A percentile compares a stretch with the other conserved stretches of the same genome.
Evolutionary conservation across 2,888 invertebrate species (phyloP).

Genomic region (Rotaria socialis): DNA sequence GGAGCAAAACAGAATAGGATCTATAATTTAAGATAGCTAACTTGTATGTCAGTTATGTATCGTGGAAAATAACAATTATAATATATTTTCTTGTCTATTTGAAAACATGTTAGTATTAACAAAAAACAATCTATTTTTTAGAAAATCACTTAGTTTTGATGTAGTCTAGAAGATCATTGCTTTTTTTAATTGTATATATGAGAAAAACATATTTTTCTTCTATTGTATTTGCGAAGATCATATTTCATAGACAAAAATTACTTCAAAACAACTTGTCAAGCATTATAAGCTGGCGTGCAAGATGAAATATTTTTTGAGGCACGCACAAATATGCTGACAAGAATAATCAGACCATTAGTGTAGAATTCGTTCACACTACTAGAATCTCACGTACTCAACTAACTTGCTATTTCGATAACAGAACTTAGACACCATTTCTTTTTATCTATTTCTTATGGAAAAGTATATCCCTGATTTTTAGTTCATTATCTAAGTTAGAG

Average conservation of each 20-base stretch:
- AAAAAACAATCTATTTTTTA: neutral
- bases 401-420: neutral
- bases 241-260: neutral
- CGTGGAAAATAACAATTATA: too few relatives aligned
- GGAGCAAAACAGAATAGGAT: neutral
- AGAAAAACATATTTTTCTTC: neutral
- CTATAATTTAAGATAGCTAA: neutral
- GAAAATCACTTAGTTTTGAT: neutral
- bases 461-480: neutral
- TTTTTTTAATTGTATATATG: neutral
- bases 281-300: neutral
- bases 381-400: neutral
- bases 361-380: neutral
- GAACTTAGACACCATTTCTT: neutral
- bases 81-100: too few relatives aligned
- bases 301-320: neutral
- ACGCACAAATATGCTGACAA: neutral
- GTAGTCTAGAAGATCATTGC: neutral
- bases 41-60: neutral
- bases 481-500: neutral
- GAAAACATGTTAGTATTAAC: neutral
- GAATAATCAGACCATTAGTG: neutral
- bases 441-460: neutral
- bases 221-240: neutral
- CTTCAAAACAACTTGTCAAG: neutral